Evolutionary conservation across 2,797 vertebrate genomes (phyloP), one percentile per base, ranked within the genome.

Genomic region (Enteromius argenteus): DNA sequence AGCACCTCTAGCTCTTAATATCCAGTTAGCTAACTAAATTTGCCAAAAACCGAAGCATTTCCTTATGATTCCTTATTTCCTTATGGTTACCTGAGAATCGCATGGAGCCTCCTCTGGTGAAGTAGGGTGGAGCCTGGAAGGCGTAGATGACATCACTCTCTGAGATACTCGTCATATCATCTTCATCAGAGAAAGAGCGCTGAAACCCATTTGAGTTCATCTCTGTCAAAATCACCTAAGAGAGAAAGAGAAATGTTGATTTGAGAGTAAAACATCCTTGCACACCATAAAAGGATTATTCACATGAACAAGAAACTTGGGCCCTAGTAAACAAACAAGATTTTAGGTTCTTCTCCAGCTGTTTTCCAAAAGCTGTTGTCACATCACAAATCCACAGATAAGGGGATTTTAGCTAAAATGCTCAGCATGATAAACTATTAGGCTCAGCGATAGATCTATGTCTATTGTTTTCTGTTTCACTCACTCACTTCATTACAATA

Each of bases 171-270:
- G 95, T 95, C 92, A 99, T 91, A 83, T 97, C 96, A 1, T 98
- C 97, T 0, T 95, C 91, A 35, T 99, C 96, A 0, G 91, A 94
- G 88, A 98, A 97, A 27, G 97, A 98, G 37, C 96, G 96, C 89
- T 96, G 96, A 92, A 97, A 96, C 13, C 97, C 97, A 1, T 88
- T 94, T 8, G 96, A 90, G 89, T 95, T 95, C 87, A 99, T 46
- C 91, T 99, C 97, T 0, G 94, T 93, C 78, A 98, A 94, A 90
- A 99, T 96, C 85, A 98, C 95, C 97, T 98, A 91, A 3, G 46
- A 37, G 27, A 44, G 19, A 42, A 15, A 80, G 58, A 32, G 67
- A 66, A 30, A 78, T 14, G 10, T 44, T 42, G 2, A 46, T 72
- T 30, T 46, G 8, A 58, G 14, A 62, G 60, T 62, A 44, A 32